Percentiles rank a stretch among this genome's conserved stretches.
phyloP scores from a whole-genome alignment of 1,140 invertebrate genomes.

The Leptopilina boulardi region DNA sequence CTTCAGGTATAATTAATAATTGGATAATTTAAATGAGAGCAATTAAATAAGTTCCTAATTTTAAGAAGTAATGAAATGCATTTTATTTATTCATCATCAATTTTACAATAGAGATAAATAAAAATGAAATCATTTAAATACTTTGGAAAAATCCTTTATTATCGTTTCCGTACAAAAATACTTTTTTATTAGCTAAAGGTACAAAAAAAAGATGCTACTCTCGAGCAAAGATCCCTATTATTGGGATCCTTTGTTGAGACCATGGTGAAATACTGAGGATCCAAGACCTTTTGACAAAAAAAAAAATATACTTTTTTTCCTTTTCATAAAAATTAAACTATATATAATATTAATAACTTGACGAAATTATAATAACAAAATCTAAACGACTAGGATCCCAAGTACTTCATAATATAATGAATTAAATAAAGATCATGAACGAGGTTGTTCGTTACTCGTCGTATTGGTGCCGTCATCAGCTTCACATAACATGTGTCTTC shows the following conservation, averaged over 20 bases:
- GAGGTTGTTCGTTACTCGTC: slow-evolving; percentile 32
- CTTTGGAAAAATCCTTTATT: slow-evolving; percentile 29
- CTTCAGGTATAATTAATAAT: too few relatives aligned
- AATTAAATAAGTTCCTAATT: too few relatives aligned
- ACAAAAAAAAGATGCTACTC: slow-evolving; percentile 31
- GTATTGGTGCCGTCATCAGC: slow-evolving; percentile 7
- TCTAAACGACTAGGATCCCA: neutral
- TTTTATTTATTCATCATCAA: too few relatives aligned
- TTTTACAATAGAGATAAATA: too few relatives aligned
- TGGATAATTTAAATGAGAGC: too few relatives aligned
- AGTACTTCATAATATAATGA: slow-evolving; percentile 6
- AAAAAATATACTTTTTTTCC: neutral
- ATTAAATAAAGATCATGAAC: slow-evolving; percentile 33
- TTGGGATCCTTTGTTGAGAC: slow-evolving; percentile 21
- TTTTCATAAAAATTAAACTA: neutral
- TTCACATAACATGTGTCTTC: slow-evolving; percentile 2
- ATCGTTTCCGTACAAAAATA: slow-evolving; percentile 39
- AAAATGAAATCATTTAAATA: neutral
- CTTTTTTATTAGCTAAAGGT: slow-evolving; percentile 34
- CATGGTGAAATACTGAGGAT: slow-evolving; percentile 20
- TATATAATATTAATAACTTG: neutral
- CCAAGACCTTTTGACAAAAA: neutral
- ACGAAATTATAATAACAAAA: neutral
- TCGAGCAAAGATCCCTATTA: slow-evolving; percentile 4
- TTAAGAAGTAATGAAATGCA: too few relatives aligned